Conservation (phyloP, 2,888 invertebrate genomes). For the Tachystola acroxantha region DNA sequence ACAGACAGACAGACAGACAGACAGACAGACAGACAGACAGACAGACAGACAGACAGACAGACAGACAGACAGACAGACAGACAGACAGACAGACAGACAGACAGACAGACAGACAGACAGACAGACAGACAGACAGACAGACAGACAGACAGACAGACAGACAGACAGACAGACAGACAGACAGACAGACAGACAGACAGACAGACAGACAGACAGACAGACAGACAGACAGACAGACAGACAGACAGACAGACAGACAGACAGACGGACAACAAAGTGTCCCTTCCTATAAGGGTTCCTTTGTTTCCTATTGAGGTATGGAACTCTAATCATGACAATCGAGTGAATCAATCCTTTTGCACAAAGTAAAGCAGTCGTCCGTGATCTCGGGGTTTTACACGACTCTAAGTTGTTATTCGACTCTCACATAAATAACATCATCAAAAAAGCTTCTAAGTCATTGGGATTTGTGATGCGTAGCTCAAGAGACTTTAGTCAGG, state of each 20-base stretch:
- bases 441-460: too few species aligned
- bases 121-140: conserved; percentile 5
- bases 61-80: conserved; percentile 3
- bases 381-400: too few species aligned
- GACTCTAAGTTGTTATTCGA: too few species aligned
- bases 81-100: conserved; percentile 5
- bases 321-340: too few species aligned
- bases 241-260: neutral
- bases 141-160: conserved; percentile 4
- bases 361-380: too few species aligned
- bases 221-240: conserved; percentile 5
- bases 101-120: conserved; percentile 5
- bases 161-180: conserved; percentile 4
- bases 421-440: too few species aligned
- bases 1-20: conserved; percentile 3
- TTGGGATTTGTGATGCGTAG: too few species aligned
- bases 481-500: too few species aligned
- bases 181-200: conserved; percentile 5
- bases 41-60: conserved; percentile 3
- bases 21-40: conserved; percentile 3
- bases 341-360: too few species aligned
- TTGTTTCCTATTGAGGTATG: too few species aligned
- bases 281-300: too few species aligned
- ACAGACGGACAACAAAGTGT: too few species aligned
- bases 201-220: conserved; percentile 5